These are phyloP conservation scores for Incurvaria masculella DNA, from an alignment of 2,888 invertebrate genomes.

Conservation along the genomic window DNA sequence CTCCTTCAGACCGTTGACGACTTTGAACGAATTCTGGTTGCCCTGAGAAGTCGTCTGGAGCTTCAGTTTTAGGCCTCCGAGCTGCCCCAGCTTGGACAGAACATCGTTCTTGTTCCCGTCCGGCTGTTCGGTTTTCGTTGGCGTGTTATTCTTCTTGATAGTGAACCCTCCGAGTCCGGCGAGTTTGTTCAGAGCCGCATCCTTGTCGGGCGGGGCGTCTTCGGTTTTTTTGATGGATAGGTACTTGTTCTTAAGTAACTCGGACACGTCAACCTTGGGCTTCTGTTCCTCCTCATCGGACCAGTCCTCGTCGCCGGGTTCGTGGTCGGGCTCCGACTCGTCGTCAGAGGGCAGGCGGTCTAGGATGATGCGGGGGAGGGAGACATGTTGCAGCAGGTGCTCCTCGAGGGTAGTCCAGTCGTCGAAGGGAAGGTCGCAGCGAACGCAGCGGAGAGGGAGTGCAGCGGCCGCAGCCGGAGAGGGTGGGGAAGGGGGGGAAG, in stretches of 20 bases:
- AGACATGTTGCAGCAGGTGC: slow-evolving; percentile 56
- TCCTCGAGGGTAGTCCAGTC: slow-evolving; percentile 43
- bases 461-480: neutral
- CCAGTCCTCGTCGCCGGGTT: slow-evolving; percentile 45
- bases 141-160: slow-evolving; percentile 38
- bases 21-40: slow-evolving; percentile 40
- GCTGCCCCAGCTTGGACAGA: slow-evolving; percentile 38
- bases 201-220: slow-evolving; percentile 22
- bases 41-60: slow-evolving; percentile 37
- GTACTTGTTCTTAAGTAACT: slow-evolving; percentile 38
- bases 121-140: slow-evolving; percentile 35
- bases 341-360: slow-evolving; percentile 52
- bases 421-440: slow-evolving; percentile 49
- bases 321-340: slow-evolving; percentile 30
- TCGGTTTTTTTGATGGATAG: slow-evolving; percentile 35
- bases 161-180: slow-evolving; percentile 42
- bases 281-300: slow-evolving; percentile 38
- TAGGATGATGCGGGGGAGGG: slow-evolving; percentile 48
- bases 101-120: slow-evolving; percentile 23
- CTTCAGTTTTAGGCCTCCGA: slow-evolving; percentile 48
- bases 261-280: slow-evolving; percentile 40
- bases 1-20: slow-evolving; percentile 44
- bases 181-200: slow-evolving; percentile 35
- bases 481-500: neutral
- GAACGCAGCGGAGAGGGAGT: slow-evolving; percentile 41